phyloP scores from a whole-genome alignment of 1,140 invertebrate genomes.

The Heliconius eleuchia region DNA sequence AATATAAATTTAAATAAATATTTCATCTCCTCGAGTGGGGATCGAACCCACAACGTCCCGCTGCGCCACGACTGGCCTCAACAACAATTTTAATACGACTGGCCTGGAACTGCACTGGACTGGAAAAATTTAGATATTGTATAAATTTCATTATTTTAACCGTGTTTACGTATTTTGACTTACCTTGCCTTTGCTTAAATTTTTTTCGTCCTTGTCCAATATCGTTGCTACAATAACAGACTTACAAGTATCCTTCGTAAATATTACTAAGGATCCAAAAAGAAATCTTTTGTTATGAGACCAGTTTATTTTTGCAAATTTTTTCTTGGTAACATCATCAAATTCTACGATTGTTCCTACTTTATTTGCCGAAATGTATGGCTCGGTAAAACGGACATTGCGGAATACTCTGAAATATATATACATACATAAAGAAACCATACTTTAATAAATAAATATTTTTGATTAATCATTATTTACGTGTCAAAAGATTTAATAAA shows the following conservation, averaged over 20 bases:
- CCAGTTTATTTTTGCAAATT: slow-evolving; percentile 61
- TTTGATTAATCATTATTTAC: too few relatives aligned
- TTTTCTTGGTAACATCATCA: slow-evolving; percentile 48
- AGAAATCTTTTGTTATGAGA: slow-evolving; percentile 82
- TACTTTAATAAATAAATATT: not conserved
- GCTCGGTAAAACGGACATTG: slow-evolving; percentile 57
- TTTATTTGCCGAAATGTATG: slow-evolving; percentile 54
- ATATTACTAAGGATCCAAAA: slow-evolving; percentile 87
- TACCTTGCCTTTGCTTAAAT: slow-evolving; percentile 79
- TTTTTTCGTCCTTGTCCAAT: slow-evolving; percentile 79
- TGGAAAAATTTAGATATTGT: not conserved
- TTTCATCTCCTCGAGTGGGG: too few relatives aligned
- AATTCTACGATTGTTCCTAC: slow-evolving; percentile 57
- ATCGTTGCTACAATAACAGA: slow-evolving; percentile 86
- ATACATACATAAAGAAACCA: too few relatives aligned
- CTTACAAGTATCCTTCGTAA: slow-evolving; percentile 86
- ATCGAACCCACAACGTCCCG: too few relatives aligned
- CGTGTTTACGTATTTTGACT: slow-evolving; percentile 38
- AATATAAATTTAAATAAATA: too few relatives aligned
- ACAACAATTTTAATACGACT: too few relatives aligned
- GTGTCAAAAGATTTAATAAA: too few relatives aligned
- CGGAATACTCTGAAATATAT: slow-evolving; percentile 54
- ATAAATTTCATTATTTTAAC: not conserved
- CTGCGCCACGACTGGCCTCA: too few relatives aligned
- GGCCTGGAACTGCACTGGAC: too few relatives aligned